phyloP scores from a whole-genome alignment of 2,797 vertebrate species.

The Sebastes goodei region DNA sequence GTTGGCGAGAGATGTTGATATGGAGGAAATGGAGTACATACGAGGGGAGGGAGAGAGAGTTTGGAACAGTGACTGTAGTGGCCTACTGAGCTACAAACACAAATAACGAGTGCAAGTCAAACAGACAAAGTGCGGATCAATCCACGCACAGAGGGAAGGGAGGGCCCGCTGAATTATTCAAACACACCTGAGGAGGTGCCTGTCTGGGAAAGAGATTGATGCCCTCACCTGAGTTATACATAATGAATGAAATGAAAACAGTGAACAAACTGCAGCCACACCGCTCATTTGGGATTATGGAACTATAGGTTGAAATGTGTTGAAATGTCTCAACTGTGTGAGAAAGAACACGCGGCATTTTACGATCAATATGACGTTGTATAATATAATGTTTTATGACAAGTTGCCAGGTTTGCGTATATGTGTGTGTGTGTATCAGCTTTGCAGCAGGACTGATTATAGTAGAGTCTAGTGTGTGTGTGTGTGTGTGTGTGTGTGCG shows the following conservation, averaged over 20 bases:
- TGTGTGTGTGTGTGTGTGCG: not conserved
- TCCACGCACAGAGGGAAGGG: constrained; percentile 41
- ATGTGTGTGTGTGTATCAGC: not conserved
- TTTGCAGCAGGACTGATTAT: not conserved
- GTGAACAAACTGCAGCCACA: constrained; percentile 6
- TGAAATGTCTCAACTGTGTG: not conserved
- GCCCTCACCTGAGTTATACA: constrained; percentile 65
- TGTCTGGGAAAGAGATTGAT: constrained; percentile 72
- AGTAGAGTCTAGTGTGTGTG: too few relatives aligned
- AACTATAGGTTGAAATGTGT: not conserved
- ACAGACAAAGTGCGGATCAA: constrained; percentile 66
- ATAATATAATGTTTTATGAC: not conserved
- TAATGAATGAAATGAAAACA: constrained; percentile 61
- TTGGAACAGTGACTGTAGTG: constrained; percentile 21
- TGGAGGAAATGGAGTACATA: not conserved
- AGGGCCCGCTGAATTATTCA: constrained; percentile 74
- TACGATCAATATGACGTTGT: not conserved
- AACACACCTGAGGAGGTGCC: constrained; percentile 74
- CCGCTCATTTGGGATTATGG: not conserved
- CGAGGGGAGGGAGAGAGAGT: not conserved
- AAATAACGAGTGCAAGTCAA: constrained; percentile 56
- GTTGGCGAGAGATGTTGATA: not conserved
- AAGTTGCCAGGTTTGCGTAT: not conserved
- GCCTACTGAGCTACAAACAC: constrained; percentile 75
- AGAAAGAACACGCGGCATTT: not conserved